Base-by-base conservation (phyloP, 2,888 invertebrate genomes). In the Drosophila subsilvestris region DNA sequence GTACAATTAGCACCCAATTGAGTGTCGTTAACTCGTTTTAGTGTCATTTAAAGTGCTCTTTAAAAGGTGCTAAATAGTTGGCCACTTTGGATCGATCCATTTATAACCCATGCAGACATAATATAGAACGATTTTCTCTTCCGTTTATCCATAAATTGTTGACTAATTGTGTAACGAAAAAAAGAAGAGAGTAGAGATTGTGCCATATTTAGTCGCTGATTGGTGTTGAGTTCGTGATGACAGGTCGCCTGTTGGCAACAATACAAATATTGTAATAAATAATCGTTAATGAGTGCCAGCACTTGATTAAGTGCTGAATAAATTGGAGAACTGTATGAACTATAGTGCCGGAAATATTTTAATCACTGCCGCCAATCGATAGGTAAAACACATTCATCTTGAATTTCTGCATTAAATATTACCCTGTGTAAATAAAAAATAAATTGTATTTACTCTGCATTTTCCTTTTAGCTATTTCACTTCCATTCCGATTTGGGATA, bases 1-100 rank as follows among this genome's bases (percentile, higher is more conserved):
- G 80, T 84, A 76, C 82, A 88, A 90, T 90, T 90, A 88, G 85
- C 88, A 89, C 84, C 78, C 85, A 86, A 79, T 88, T 81, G 85
- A 89, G 87, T 74, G 73, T 84, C 84, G 89, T 86, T 89, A 89
- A 80, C 88, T 89, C 78, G 78, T 73, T 78, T 73, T 68, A 71
- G 61, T 74, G 74, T 58, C 71, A 68, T 55, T 72, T 70, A 67
- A 82, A 88, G 62, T 60, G 72, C 67, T 71, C 60, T 37, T 79
- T 75, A 65, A 76, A 71, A 88, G 87, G 87, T 86, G 89, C 81
- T 75, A 89, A 77, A 73, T 61, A 47, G 50, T 18, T 17, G 18
- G 18, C 32, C 9, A 17, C 29, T 29, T n/a, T 27, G 17, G 14
- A 9, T n/a, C 12, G 43, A 45, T 32, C 51, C 18, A 47, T 32